Conservation (phyloP, 2,888 invertebrate species). For the Agonopterix heracliana region DNA sequence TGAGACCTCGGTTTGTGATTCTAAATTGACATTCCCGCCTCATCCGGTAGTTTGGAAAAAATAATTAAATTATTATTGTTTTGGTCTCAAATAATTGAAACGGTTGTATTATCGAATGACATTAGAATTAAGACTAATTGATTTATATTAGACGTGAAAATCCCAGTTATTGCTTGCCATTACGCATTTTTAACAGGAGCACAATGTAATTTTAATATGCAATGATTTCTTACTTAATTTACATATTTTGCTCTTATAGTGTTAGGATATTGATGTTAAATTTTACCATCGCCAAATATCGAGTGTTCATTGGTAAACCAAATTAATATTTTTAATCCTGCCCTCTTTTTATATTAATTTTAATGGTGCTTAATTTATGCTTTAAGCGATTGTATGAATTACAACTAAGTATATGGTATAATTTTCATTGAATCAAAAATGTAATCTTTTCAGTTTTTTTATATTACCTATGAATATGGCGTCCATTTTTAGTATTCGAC, state of each 20-base stretch:
- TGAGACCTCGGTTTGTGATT: conserved; percentile 35
- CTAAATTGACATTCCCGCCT: conserved; percentile 59
- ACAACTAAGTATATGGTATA: too few relatives aligned
- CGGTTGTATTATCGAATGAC: conserved; percentile 51
- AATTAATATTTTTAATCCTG: not conserved
- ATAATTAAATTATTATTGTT: conserved; percentile 48
- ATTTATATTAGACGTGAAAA: not conserved
- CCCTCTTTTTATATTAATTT: not conserved
- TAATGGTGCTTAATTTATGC: not conserved
- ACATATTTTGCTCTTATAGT: not conserved
- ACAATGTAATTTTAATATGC: not conserved
- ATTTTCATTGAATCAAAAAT: too few relatives aligned
- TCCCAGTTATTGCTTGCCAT: conserved; percentile 14
- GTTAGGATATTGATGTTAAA: not conserved
- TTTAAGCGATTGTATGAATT: too few relatives aligned
- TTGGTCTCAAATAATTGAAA: conserved; percentile 54
- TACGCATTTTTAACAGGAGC: conserved; percentile 10
- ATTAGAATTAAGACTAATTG: conserved; percentile 25
- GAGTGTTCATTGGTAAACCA: conserved; percentile 40
- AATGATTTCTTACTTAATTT: not conserved
- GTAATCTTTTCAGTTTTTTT: too few relatives aligned
- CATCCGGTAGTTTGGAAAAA: conserved; percentile 27
- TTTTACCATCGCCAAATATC: conserved; percentile 35
- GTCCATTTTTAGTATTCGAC: not conserved
- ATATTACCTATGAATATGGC: not conserved